Evolutionary conservation across 2,113 vertebrate genomes (phyloP).

Genomic region (Cryptoleucopteryx plumbea): DNA sequence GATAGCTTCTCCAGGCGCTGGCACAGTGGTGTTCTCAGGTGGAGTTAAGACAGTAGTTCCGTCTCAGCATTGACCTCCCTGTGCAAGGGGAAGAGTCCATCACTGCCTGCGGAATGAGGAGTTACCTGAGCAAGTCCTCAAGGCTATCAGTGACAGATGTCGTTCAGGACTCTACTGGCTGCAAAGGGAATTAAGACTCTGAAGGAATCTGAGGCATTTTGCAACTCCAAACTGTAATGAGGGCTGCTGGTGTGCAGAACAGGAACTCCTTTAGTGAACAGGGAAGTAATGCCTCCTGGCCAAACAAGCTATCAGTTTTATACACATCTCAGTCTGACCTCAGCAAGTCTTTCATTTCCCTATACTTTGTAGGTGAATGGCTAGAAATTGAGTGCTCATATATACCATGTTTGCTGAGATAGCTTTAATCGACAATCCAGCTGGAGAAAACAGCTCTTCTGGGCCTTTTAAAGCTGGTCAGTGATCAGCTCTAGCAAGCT

Average conservation of each 20-base stretch:
- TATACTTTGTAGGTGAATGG: not conserved
- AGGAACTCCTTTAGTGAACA: not conserved
- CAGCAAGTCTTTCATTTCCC: not conserved
- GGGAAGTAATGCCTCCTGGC: not conserved
- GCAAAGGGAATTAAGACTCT: not conserved
- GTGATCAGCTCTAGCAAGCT: not conserved
- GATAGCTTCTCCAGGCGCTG: not conserved
- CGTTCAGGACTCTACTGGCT: not conserved
- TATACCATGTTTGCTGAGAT: not conserved
- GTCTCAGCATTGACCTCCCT: not conserved
- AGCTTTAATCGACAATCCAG: not conserved
- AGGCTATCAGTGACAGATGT: accelerated
- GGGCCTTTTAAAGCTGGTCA: not conserved
- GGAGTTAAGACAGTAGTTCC: not conserved
- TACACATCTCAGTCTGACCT: not conserved
- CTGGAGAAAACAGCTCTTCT: not conserved
- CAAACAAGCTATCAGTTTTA: not conserved
- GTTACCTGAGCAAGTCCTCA: not conserved
- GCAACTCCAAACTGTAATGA: not conserved
- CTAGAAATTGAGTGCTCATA: not conserved
- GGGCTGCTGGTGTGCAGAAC: not conserved
- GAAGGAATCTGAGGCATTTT: not conserved
- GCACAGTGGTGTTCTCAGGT: not conserved
- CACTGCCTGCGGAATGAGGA: not conserved
- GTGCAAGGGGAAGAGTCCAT: not conserved